Evolutionary conservation across 2,797 vertebrate genomes (phyloP).

Genomic region (Pempheris klunzingeri): DNA sequence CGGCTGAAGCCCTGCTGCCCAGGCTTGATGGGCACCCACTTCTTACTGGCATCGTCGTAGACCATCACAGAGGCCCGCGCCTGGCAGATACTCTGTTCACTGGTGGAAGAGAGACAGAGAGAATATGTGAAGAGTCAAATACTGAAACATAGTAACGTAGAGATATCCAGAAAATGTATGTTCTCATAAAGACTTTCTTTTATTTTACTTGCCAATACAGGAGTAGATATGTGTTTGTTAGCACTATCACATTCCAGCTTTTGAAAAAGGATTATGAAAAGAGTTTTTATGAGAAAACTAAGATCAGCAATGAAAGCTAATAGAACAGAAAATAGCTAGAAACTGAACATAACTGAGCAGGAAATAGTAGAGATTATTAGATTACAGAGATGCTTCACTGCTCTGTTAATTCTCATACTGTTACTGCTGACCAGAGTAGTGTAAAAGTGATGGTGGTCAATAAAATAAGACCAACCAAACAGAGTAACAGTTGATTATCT

Average conservation of each 20-base stretch:
- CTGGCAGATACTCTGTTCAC: constrained; percentile 99
- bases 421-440: constrained; percentile 4
- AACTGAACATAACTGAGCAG: background rate
- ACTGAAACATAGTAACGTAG: background rate
- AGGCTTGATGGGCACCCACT: constrained; percentile 98
- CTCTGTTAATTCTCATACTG: constrained; percentile 2
- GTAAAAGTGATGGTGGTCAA: constrained; percentile 25
- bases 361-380: background rate
- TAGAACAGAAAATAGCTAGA: background rate
- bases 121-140: background rate
- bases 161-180: background rate
- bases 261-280: background rate
- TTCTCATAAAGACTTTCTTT: background rate
- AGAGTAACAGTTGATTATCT: constrained; percentile 43
- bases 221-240: background rate
- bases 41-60: constrained; percentile 99
- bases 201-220: background rate
- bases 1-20: constrained; percentile 99
- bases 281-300: background rate
- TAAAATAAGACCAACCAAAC: constrained; percentile 35
- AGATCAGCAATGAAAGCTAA: background rate
- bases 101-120: constrained; percentile 63
- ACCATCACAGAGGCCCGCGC: constrained; percentile 99
- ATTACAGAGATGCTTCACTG: constrained; percentile 21
- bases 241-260: background rate